Base-by-base conservation (phyloP, 2,888 invertebrate species). In the Tupiocoris notatus region DNA sequence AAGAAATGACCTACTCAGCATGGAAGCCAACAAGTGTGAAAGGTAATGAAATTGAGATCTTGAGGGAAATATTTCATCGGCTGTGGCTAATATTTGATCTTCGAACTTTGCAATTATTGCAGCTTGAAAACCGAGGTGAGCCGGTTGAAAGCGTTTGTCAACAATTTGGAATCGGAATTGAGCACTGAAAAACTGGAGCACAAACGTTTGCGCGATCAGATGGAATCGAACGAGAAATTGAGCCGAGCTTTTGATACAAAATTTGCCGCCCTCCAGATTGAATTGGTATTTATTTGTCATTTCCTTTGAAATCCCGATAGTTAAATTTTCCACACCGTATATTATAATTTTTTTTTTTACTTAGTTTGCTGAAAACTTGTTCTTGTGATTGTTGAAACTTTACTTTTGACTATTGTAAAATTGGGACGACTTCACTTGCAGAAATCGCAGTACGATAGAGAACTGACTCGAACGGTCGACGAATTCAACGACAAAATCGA, bases 401-500 rank as follows among this genome's bases (percentile, higher is more conserved):
- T n/a, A n/a, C n/a, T n/a, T n/a, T n/a, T n/a, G n/a, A n/a, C n/a
- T n/a, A n/a, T n/a, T n/a, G n/a, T n/a, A n/a, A n/a, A n/a, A n/a
- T n/a, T n/a, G n/a, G n/a, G n/a, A n/a, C n/a, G n/a, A n/a, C n/a
- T 22, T 76, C 80, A 75, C 80, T 81, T 17, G 1, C 77, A 84
- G 84, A 85, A 84, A 83, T 76, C 79, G 7, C 82, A 89, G 9
- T 91, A 88, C 82, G 87, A 88, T 79, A 89, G 89, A 80, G 89
- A 90, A 82, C 86, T 90, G 77, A 88, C 90, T 81, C 85, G 86
- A n/a, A 62, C 86, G 88, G 59, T 81, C 80, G 64, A 76, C 20
- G 62, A 83, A 82, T 80, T 82, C 83, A 81, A 83, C 83, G 77
- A 80, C 81, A 61, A 84, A 82, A 70, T 85, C 81, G 77, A 81